phyloP scores from a whole-genome alignment of 2,797 vertebrate species.

The Darevskia mixta region DNA sequence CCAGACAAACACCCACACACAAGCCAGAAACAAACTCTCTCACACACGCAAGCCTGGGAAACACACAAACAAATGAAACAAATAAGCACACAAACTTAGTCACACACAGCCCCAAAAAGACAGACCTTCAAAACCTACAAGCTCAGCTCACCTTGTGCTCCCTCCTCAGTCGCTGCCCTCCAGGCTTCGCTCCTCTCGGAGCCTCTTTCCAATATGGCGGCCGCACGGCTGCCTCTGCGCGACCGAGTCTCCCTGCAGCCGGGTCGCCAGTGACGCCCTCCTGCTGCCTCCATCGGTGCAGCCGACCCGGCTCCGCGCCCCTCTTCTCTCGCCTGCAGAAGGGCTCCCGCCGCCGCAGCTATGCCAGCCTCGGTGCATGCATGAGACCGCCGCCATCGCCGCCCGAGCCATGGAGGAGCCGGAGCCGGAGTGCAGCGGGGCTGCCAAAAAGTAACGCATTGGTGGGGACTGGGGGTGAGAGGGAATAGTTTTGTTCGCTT shows the following conservation, averaged over 20 bases:
- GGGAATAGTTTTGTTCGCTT: not conserved
- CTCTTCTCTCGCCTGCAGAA: constrained; percentile 55
- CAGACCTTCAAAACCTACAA: no score
- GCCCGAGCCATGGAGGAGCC: constrained; percentile 78
- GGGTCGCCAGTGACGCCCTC: constrained; percentile 60
- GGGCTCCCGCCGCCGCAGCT: constrained; percentile 47
- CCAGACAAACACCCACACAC: no score
- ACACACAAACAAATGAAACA: no score
- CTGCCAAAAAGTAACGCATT: not conserved
- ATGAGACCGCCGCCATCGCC: constrained; percentile 70
- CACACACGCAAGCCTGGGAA: no score
- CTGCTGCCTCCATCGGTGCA: not conserved
- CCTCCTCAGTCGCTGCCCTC: no score
- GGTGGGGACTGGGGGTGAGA: not conserved
- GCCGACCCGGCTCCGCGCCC: not conserved
- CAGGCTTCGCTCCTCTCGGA: constrained; percentile 82
- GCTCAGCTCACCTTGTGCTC: no score
- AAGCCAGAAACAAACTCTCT: no score
- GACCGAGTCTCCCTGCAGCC: constrained; percentile 54
- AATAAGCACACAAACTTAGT: no score
- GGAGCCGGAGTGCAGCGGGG: constrained; percentile 27
- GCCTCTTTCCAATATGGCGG: constrained; percentile 92
- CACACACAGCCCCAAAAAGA: no score
- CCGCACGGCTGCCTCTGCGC: constrained; percentile 73
- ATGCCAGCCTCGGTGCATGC: constrained; percentile 74